phyloP scores from a whole-genome alignment of 2,888 invertebrate species.

The Oscheius sp. region DNA sequence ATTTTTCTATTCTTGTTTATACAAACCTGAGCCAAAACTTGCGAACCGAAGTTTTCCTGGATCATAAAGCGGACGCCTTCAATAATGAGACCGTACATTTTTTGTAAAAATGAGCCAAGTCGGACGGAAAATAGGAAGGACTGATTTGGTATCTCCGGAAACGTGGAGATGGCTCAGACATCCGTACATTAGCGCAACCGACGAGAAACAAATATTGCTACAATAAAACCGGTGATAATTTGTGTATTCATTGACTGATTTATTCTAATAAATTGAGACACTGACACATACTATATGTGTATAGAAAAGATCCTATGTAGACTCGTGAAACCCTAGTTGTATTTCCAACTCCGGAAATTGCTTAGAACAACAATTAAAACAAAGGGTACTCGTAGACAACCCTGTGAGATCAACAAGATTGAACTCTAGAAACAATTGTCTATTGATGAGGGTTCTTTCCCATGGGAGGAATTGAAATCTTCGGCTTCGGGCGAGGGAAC shows the following conservation, averaged over 20 bases:
- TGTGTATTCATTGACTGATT: neutral
- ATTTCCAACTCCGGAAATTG: neutral
- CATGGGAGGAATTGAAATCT: conserved; percentile 48
- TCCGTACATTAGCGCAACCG: conserved; percentile 24
- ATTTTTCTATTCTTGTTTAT: neutral
- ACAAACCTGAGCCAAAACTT: conserved; percentile 50
- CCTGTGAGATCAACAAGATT: conserved; percentile 17
- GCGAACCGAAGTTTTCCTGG: conserved; percentile 55
- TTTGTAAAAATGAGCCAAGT: neutral
- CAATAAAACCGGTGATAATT: neutral
- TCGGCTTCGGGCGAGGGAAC: conserved; percentile 45
- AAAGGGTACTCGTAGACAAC: conserved; percentile 16
- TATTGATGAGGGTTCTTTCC: conserved; percentile 38
- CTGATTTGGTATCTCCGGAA: conserved; percentile 22
- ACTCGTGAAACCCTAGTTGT: neutral
- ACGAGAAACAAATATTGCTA: neutral
- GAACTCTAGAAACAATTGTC: neutral
- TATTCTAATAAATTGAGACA: too few relatives aligned
- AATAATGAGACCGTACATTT: conserved; percentile 66
- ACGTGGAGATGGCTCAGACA: conserved; percentile 31
- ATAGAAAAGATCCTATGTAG: too few relatives aligned
- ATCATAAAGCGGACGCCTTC: conserved; percentile 65
- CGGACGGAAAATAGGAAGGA: neutral
- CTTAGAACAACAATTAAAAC: neutral
- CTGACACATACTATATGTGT: too few relatives aligned